Evolutionary conservation across 2,113 vertebrate genomes (phyloP).

Genomic region (Nerophis ophidion): DNA sequence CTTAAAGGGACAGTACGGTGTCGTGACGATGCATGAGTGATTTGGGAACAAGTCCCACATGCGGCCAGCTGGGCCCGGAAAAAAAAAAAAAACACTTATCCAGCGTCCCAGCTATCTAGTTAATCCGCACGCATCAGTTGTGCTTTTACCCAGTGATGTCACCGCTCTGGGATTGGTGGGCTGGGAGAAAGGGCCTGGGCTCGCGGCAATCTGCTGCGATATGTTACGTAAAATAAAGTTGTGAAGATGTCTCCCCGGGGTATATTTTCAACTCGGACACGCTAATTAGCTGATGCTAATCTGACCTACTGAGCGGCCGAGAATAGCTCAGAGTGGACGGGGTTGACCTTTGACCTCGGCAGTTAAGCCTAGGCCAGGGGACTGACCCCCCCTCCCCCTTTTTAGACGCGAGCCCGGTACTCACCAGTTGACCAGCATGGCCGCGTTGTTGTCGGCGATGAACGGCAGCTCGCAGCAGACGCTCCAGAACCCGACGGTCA

Average conservation of each 20-base stretch:
- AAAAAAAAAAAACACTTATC: conserved; percentile 64
- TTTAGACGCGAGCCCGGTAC: conserved; percentile 33
- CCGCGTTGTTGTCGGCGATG: conserved; percentile 86
- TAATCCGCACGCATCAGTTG: conserved; percentile 71
- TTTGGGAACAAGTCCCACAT: conserved; percentile 66
- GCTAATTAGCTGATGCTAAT: conserved; percentile 68
- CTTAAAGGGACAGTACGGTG: conserved; percentile 60
- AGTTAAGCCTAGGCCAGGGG: conserved; percentile 28
- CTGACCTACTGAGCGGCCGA: conserved; percentile 54
- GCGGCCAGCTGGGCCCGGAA: conserved; percentile 63
- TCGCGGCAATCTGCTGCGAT: conserved; percentile 59
- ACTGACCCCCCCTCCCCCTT: too few species aligned
- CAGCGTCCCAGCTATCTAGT: conserved; percentile 65
- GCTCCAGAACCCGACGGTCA: conserved; percentile 75
- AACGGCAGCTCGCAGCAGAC: conserved; percentile 83
- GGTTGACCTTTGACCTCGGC: conserved; percentile 47
- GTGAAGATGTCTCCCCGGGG: conserved; percentile 46
- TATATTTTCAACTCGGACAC: conserved; percentile 22
- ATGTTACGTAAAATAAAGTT: conserved; percentile 69
- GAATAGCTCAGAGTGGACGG: conserved; percentile 56
- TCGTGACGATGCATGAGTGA: conserved; percentile 57
- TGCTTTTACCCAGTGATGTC: conserved; percentile 73
- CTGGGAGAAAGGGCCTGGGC: background rate
- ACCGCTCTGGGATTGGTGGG: conserved; percentile 56
- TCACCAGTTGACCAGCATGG: conserved; percentile 93